Conservation (phyloP, 2,113 vertebrate genomes). For the Crotophaga sulcirostris region DNA sequence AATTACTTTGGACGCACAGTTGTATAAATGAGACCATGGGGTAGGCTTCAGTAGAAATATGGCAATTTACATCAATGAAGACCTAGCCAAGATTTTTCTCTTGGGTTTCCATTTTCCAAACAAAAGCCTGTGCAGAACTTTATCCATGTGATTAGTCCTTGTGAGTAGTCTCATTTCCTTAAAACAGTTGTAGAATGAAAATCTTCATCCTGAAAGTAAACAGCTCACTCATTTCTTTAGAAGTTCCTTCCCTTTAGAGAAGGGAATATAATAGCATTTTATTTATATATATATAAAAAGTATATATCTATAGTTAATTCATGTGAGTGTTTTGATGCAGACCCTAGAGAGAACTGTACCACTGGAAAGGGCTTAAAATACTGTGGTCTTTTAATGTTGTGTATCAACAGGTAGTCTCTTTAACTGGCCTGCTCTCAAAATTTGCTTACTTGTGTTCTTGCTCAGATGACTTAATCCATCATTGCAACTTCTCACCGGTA, state of each 20-base stretch:
- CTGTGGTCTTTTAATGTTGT: background rate
- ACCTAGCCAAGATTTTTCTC: slow-evolving; percentile 45
- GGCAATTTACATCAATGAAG: slow-evolving; percentile 42
- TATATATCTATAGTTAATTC: background rate
- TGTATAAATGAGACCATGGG: slow-evolving; percentile 49
- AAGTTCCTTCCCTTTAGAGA: background rate
- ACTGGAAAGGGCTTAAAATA: background rate
- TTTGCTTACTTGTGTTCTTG: background rate
- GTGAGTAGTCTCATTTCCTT: background rate
- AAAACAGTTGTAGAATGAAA: background rate
- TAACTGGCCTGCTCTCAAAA: background rate
- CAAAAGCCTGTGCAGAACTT: background rate
- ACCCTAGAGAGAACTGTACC: background rate
- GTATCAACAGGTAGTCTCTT: background rate
- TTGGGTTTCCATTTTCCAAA: slow-evolving; percentile 16
- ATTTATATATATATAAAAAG: background rate
- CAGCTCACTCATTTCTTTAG: background rate
- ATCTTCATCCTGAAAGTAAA: background rate
- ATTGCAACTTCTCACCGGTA: slow-evolving; percentile 12
- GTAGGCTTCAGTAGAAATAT: slow-evolving; percentile 32
- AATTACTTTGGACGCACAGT: slow-evolving; percentile 43
- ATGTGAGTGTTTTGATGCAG: background rate
- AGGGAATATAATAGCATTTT: background rate
- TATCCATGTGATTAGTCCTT: background rate
- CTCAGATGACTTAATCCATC: slow-evolving; percentile 18